These are phyloP conservation scores for Pristionchus exspectatus DNA, from an alignment of 2,888 invertebrate species.

Conservation along the genomic window DNA sequence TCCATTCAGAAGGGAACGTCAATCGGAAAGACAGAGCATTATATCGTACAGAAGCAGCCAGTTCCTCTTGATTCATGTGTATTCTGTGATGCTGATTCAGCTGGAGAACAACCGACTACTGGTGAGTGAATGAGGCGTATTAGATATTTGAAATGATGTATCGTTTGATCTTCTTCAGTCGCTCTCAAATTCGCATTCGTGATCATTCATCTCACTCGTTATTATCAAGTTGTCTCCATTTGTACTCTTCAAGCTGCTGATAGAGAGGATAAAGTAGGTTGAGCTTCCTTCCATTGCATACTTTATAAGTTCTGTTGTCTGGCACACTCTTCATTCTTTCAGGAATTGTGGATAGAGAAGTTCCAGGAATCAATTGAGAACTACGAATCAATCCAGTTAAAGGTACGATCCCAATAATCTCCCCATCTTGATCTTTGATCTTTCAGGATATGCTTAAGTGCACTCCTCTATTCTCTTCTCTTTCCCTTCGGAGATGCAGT, in stretches of 20 bases:
- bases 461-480: conserved; percentile 76
- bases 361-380: conserved; percentile 80
- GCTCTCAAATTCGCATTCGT: conserved; percentile 80
- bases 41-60: conserved; percentile 81
- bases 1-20: conserved; percentile 67
- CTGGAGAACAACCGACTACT: conserved; percentile 70
- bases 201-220: conserved; percentile 81
- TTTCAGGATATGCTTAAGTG: conserved; percentile 74
- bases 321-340: conserved; percentile 46
- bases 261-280: conserved; percentile 80
- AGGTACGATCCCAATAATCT: conserved; percentile 58
- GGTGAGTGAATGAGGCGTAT: conserved; percentile 58
- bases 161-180: too few species aligned
- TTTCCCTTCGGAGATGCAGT: conserved; percentile 68
- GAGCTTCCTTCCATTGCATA: background rate
- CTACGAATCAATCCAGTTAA: conserved; percentile 79
- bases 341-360: conserved; percentile 79
- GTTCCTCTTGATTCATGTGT: conserved; percentile 81
- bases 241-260: conserved; percentile 81
- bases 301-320: too few species aligned
- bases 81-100: conserved; percentile 81
- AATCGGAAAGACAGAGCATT: conserved; percentile 76
- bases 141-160: too few species aligned
- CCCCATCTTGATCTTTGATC: background rate
- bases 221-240: conserved; percentile 81